Base-by-base conservation (phyloP, 2,797 vertebrate genomes). In the Pangasius mekongensis region DNA sequence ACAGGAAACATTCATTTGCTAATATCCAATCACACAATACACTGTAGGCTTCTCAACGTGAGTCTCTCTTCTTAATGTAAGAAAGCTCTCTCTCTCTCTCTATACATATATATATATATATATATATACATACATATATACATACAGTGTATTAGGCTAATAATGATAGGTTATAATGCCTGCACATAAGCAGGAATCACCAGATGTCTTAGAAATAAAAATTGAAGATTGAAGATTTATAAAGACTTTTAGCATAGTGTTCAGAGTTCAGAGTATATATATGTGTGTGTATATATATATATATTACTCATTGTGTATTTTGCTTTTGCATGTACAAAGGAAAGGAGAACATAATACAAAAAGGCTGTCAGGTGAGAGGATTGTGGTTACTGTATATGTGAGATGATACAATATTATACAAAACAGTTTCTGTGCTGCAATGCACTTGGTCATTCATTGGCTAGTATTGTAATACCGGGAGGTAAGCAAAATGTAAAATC, bases 371-470 rank as follows among this genome's bases (percentile, higher is more conserved):
- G 62, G 43, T 67, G n/a, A 30, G 9, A 83, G 22, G n/a, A 74
- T 52, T 62, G 67, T 64, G 71, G 6, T 62, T 74, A 39, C 56
- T 83, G 39, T 83, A 49, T 52, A 73, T 62, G 7, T 47, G 58
- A 64, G 24, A 18, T 9, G 58, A 83, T 83, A 89, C 86, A 90
- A 87, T 93, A 93, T 92, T 22, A 47, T 6, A 58, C 64, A 82
- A 39, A 76, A 30, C 13, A 16, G 24, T 83, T 47, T n/a, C 24
- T 64, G 18, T 64, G 11, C 13, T 62, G 43, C 3, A 62, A 7
- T 47, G 24, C 20, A 54, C 77, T 62, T 64, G 49, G 47, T 82
- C 52, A 82, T 82, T 54, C 2, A 69, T 66, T 67, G 30, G 8
- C 77, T 30, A 14, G 36, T 52, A 30, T 3, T 73, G 27, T 27